Evolutionary conservation across 2,797 vertebrate genomes (phyloP), one percentile per base, ranked within the genome.

Genomic region (Pitangus sulphuratus): DNA sequence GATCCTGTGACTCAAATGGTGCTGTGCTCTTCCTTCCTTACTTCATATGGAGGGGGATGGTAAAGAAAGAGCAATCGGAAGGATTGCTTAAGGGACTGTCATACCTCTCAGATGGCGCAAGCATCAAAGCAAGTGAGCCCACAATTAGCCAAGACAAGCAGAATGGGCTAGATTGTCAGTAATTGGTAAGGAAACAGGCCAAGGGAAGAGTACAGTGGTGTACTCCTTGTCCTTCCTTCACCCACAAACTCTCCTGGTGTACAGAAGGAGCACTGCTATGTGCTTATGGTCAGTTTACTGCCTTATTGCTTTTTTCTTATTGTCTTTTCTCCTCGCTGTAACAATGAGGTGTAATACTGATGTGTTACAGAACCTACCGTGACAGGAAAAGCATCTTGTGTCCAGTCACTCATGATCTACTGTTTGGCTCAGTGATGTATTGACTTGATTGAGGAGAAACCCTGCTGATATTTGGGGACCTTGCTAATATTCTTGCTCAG

Each of bases 1-100:
- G 65, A 78, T 95, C 50, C 45, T 71, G 54, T 94, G 87, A 89
- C 82, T 96, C 78, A 91, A 57, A 88, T 81, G 53, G n/a, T 94
- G 87, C 70, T 9, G 0, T 87, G 60, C 64, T 93, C 44, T 74
- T 85, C 66, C 71, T 93, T 84, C 35, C 56, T 89, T 9, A 6
- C 57, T 92, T 84, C 25, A 2, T 78, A 6, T 21, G 42, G 57
- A 94, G 60, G 75, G 62, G 53, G 57, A 15, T 87, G 86, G 78
- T 89, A 87, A 75, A 87, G 86, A 64, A 61, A 47, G 61, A 90
- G 84, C 51, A 53, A 2, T 77, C 2, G 0, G 31, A 82, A 83
- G 69, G 54, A 84, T 94, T 93, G 72, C 92, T 87, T 37, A 85
- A 65, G 84, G 56, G 42, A 3, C 76, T 51, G 56, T 65, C 80